A percentile compares a stretch with the other conserved stretches of the same genome.
These are phyloP conservation scores for Polymixis flavicincta DNA, from an alignment of 2,888 invertebrate species.

Conservation along the genomic window DNA sequence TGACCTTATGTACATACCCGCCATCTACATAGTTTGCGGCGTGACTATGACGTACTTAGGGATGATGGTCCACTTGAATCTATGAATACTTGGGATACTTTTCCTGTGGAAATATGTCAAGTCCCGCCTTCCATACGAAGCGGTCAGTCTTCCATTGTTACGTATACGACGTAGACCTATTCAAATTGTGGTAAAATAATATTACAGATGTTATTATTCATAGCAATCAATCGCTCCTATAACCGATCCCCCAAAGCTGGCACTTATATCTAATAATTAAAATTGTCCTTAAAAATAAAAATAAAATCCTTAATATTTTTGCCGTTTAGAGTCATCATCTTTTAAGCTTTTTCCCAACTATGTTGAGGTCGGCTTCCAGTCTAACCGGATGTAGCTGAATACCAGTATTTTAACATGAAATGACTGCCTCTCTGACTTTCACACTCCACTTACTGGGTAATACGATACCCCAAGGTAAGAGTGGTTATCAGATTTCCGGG, in stretches of 20 bases:
- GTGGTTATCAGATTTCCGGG: too few species aligned
- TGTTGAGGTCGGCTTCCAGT: too few species aligned
- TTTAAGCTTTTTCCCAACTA: too few species aligned
- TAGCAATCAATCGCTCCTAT: not conserved
- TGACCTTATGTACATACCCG: constrained; percentile 12
- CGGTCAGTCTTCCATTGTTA: not conserved
- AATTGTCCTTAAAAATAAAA: not conserved
- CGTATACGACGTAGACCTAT: not conserved
- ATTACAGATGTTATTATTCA: not conserved
- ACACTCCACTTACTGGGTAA: too few species aligned
- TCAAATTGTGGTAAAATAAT: not conserved
- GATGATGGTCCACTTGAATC: constrained; percentile 9
- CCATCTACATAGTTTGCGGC: constrained; percentile 1
- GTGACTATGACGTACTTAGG: constrained; percentile 3
- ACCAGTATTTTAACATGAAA: too few species aligned
- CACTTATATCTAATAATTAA: not conserved
- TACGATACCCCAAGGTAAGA: too few species aligned
- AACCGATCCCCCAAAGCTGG: not conserved
- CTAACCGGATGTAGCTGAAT: too few species aligned
- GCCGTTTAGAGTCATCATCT: not conserved
- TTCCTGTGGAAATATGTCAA: not conserved
- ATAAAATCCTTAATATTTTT: not conserved
- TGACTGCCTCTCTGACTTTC: too few species aligned
- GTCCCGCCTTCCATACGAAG: not conserved
- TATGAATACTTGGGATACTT: constrained; percentile 1